phyloP scores from a whole-genome alignment of 2,113 vertebrate genomes.

The Bubo scandiacus region DNA sequence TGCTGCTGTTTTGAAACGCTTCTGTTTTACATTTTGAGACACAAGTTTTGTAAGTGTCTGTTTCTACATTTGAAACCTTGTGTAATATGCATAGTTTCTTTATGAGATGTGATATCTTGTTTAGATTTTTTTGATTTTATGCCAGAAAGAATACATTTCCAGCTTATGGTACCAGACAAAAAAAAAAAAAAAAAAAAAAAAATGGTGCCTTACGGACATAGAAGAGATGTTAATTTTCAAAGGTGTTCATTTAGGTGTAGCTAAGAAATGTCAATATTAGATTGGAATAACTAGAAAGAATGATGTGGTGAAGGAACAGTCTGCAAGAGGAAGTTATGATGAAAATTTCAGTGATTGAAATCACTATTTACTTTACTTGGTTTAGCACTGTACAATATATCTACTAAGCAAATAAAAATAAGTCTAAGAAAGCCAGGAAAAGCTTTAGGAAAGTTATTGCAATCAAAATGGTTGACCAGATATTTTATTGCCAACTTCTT shows the following conservation, averaged over 20 bases:
- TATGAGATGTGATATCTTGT: slow-evolving; percentile 47
- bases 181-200: slow-evolving; percentile 36
- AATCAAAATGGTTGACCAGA: neutral
- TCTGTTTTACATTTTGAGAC: slow-evolving; percentile 68
- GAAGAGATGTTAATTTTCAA: neutral
- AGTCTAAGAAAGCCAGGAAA: neutral
- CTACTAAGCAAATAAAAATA: neutral
- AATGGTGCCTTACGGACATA: neutral
- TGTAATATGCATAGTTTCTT: slow-evolving; percentile 62
- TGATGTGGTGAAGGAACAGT: neutral
- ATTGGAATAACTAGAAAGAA: neutral
- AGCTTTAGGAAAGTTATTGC: neutral
- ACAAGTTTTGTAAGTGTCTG: slow-evolving; percentile 48
- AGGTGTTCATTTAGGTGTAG: neutral
- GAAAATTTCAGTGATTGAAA: neutral
- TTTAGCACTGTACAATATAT: neutral
- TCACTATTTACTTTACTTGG: slow-evolving; percentile 6
- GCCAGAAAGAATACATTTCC: slow-evolving; percentile 33
- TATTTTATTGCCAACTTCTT: neutral
- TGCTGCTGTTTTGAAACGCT: slow-evolving; percentile 69
- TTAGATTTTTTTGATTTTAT: neutral
- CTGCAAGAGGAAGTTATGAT: neutral
- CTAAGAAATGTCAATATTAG: slow-evolving; percentile 4
- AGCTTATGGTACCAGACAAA: neutral
- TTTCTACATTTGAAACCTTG: slow-evolving; percentile 61